Evolutionary conservation across 2,888 invertebrate species (phyloP).

Genomic region (Sarcophaga rosellei): DNA sequence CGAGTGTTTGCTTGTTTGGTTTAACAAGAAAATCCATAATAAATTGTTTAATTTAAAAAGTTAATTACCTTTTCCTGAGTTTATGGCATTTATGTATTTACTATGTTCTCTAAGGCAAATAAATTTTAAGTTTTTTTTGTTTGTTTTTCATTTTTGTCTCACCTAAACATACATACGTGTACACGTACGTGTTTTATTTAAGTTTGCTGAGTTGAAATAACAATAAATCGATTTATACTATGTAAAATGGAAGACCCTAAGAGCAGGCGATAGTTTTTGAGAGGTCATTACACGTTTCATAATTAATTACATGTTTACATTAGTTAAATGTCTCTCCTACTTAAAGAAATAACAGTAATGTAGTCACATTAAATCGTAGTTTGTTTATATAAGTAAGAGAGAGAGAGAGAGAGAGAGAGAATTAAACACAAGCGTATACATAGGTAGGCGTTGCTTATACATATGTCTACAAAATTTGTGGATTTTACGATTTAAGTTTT

Average conservation of each 20-base stretch:
- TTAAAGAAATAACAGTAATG: not conserved
- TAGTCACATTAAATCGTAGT: not conserved
- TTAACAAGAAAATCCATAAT: conserved; percentile 4
- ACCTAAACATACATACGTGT: not conserved
- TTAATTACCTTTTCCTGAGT: not conserved
- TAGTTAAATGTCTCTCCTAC: conserved; percentile 9
- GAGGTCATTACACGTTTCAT: conserved; percentile 41
- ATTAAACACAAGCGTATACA: no score
- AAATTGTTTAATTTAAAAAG: conserved; percentile 4
- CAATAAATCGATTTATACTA: conserved; percentile 31
- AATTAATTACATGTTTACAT: conserved; percentile 36
- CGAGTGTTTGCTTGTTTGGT: not conserved
- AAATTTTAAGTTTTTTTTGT: not conserved
- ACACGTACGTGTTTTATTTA: not conserved
- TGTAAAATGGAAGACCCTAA: not conserved
- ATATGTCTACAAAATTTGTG: no score
- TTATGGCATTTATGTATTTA: not conserved
- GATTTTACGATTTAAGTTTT: no score
- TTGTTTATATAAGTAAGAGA: no score
- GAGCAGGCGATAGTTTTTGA: conserved; percentile 5
- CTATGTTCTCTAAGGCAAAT: not conserved
- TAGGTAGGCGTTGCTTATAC: no score
- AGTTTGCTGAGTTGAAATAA: not conserved
- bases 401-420: no score
- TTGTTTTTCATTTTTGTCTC: not conserved